Evolutionary conservation across 37 sponge, comb jelly and placozoan genomes (phyloP), one percentile per base, ranked within the genome.

Genomic region (Halichondria panicea): DNA sequence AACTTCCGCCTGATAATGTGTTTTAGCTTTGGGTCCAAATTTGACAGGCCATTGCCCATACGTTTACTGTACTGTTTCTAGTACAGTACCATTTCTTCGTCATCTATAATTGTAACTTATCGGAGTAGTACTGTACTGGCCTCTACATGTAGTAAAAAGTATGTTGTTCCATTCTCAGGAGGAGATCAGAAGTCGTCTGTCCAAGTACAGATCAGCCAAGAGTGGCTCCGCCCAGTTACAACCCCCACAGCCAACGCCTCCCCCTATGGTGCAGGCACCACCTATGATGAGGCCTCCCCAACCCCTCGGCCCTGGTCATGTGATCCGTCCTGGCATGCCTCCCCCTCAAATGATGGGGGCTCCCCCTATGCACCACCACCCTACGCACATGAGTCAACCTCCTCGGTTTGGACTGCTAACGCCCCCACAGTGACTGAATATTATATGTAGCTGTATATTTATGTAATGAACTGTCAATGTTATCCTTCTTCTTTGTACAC

Each of bases 301-400:
- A 27, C 27, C 38, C 15, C 54, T 35, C 28, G 62, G 61, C 44
- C 70, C 44, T 12, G 63, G 48, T 39, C 70, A 57, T 35, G 76
- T 79, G 61, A 69, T 81, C 34, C 66, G 77, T 6, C 88, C 88
- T 1, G 82, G 88, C 30, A 81, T 81, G 82, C 77, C 77, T 9
- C 82, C 88, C 8, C 82, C 81, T 60, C 82, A 64, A 45, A 39
- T 36, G 25, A 18, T 48, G 13, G 22, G 53, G 36, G 39, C 31
- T 35, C 57, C 66, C 42, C 78, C 57, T 56, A 37, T 58, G n/a
- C 45, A 43, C 43, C 28, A 31, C 7, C 43, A 62, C 19, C 61
- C 76, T 75, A n/a, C n/a, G n/a, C n/a, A n/a, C n/a, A n/a, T n/a
- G n/a, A n/a, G n/a, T n/a, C n/a, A 55, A 6, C 56, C 56, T 55